Evolutionary conservation across 2,888 invertebrate genomes (phyloP), one percentile per base, ranked within the genome.

Genomic region (Euproctis similis): DNA sequence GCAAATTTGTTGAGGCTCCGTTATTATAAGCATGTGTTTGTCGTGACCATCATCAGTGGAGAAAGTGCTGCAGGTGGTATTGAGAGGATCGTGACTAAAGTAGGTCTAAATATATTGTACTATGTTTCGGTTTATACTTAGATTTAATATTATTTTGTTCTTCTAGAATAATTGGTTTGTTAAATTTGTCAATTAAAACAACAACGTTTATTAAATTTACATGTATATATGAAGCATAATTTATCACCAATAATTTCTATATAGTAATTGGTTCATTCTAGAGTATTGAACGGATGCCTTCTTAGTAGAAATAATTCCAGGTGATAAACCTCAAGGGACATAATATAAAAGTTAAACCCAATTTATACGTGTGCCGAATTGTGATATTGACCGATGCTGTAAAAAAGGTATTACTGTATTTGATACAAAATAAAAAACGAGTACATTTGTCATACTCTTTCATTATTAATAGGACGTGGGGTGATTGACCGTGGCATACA

Each of bases 401-500:
- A n/a, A n/a, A n/a, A n/a, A n/a, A n/a, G n/a, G n/a, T n/a, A n/a
- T n/a, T n/a, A n/a, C n/a, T n/a, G n/a, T n/a, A n/a, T n/a, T n/a
- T n/a, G n/a, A 30, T 29, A 26, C 30, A 34, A 26, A 30, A 36
- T 30, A 36, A 4, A 29, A 22, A n/a, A n/a, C 25, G 19, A 29
- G 24, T 37, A 46, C 41, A 56, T 39, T 47, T 49, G 38, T 45
- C 41, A 42, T 42, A 34, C 52, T 47, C 43, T 44, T 34, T 38
- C 49, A 43, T 42, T 49, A 53, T 51, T 47, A 51, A 51, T 53
- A 58, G 43, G 32, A 45, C 28, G 30, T 35, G 35, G 40, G 62
- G 59, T 61, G 43, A 60, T 24, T 49, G 60, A 53, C 61, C 60
- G 57, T 14, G 35, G 36, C 28, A 23, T 28, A 44, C 41, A 58